These are phyloP conservation scores for Xyrichtys novacula DNA, from an alignment of 2,797 vertebrate genomes.

Conservation along the genomic window DNA sequence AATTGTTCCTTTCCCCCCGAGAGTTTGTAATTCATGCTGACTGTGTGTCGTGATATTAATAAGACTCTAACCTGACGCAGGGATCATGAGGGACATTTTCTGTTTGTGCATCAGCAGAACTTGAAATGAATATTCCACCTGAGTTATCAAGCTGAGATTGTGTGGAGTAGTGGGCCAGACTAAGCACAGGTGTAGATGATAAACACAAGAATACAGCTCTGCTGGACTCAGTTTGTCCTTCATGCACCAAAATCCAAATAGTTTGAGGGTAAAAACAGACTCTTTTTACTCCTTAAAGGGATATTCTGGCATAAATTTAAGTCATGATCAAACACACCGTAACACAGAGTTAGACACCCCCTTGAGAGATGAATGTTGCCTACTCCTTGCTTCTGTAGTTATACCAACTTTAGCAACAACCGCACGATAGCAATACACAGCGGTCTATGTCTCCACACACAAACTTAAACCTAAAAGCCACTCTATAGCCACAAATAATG, in stretches of 20 bases:
- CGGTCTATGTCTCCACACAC: too few relatives aligned
- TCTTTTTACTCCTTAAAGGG: too few relatives aligned
- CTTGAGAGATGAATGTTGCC: too few relatives aligned
- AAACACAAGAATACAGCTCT: constrained; percentile 16
- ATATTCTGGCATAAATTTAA: too few relatives aligned
- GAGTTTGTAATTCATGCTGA: constrained; percentile 74
- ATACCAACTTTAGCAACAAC: too few relatives aligned
- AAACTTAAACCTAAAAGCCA: too few relatives aligned
- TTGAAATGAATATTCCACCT: constrained; percentile 67
- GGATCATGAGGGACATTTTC: constrained; percentile 68
- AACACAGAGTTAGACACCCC: too few relatives aligned
- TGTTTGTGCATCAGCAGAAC: constrained; percentile 72
- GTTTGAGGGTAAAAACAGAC: not conserved
- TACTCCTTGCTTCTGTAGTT: too few relatives aligned
- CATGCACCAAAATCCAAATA: not conserved
- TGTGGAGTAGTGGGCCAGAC: constrained; percentile 38
- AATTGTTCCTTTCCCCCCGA: constrained; percentile 69
- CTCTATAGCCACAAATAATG: too few relatives aligned
- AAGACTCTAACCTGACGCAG: constrained; percentile 62
- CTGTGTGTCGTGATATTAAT: constrained; percentile 71
- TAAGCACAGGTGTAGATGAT: constrained; percentile 42
- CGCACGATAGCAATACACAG: too few relatives aligned
- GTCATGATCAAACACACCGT: too few relatives aligned
- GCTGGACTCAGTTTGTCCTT: constrained; percentile 24
- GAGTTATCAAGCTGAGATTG: constrained; percentile 57